These are phyloP conservation scores for Oryzias sinensis DNA, from an alignment of 2,797 vertebrate genomes.

Conservation along the genomic window DNA sequence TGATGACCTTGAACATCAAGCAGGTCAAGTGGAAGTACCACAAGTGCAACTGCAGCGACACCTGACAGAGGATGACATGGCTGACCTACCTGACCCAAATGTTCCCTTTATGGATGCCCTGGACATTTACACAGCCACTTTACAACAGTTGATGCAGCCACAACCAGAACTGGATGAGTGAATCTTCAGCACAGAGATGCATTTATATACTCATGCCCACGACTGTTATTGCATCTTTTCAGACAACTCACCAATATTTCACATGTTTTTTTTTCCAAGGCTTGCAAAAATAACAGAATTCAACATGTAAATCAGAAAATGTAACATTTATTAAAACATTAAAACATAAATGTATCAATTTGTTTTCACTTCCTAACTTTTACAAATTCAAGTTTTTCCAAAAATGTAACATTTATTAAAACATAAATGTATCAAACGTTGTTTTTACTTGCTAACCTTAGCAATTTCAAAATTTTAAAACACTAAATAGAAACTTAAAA, in stretches of 20 bases:
- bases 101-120: conserved; percentile 3
- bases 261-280: neutral
- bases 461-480: no score
- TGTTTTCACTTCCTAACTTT: no score
- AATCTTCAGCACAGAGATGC: neutral
- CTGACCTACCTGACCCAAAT: neutral
- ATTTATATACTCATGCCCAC: neutral
- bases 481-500: no score
- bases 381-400: no score
- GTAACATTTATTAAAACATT: no score
- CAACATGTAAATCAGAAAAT: no score
- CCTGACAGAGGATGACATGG: conserved; percentile 1
- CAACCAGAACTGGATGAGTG: neutral
- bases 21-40: neutral
- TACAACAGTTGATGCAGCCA: neutral
- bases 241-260: neutral
- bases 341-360: no score
- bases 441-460: no score
- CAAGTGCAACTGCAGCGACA: neutral
- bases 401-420: no score
- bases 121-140: neutral
- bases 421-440: no score
- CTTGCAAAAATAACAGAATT: no score
- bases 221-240: neutral
- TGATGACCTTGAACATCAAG: conserved; percentile 1